These are phyloP conservation scores for Ommatoiulus sabulosus DNA, from an alignment of 2,888 invertebrate species.

Conservation along the genomic window DNA sequence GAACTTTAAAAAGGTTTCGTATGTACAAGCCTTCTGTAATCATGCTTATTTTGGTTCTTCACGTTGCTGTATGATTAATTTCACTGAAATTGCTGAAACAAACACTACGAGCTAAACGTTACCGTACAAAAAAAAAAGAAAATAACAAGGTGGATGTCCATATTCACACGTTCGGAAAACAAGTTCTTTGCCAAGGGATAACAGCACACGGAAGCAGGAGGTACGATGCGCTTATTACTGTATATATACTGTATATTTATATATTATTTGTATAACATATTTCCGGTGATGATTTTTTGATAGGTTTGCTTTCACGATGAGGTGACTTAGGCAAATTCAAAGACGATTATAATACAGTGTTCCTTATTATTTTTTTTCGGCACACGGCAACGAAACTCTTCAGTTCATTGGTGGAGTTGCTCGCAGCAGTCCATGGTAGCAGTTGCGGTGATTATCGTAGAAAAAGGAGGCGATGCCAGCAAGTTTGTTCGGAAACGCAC, in stretches of 20 bases:
- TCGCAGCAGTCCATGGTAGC: neutral
- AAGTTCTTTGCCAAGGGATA: constrained; percentile 17
- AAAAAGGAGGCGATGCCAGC: neutral
- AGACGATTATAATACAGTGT: constrained; percentile 43
- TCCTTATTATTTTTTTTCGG: constrained; percentile 3
- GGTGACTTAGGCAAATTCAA: constrained; percentile 43
- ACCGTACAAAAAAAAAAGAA: constrained; percentile 15
- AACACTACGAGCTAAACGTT: constrained; percentile 16
- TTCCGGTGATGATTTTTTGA: constrained; percentile 7
- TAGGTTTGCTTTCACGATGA: constrained; percentile 43
- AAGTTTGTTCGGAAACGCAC: neutral
- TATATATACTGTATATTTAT: constrained; percentile 43
- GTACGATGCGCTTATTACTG: constrained; percentile 8
- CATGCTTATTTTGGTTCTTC: constrained; percentile 3
- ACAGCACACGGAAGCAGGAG: constrained; percentile 36
- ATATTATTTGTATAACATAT: constrained; percentile 43
- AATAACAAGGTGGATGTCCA: constrained; percentile 29
- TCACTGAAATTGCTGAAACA: constrained; percentile 23
- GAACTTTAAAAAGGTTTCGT: neutral
- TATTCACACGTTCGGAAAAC: constrained; percentile 29
- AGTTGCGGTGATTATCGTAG: neutral
- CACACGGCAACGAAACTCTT: constrained; percentile 27
- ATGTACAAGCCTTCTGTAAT: neutral
- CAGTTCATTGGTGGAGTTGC: neutral
- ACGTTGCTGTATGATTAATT: constrained; percentile 27